Conservation (phyloP, 2,888 invertebrate genomes). For the Anoplius nigerrimus region DNA sequence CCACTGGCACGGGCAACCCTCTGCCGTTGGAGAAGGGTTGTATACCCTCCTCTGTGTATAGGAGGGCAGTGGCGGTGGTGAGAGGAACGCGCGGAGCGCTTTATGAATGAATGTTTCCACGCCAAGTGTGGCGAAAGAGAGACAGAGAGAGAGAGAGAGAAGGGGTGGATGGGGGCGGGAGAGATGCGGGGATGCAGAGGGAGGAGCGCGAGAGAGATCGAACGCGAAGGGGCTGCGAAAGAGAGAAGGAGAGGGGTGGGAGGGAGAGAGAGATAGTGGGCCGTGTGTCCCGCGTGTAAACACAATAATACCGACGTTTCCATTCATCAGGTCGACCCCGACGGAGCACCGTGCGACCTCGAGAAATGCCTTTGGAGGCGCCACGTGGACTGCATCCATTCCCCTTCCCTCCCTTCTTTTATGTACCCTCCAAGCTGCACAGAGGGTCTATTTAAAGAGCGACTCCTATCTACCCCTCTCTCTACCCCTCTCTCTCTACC, state of each 20-base stretch:
- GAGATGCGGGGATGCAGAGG: neutral
- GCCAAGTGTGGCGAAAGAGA: constrained; percentile 57
- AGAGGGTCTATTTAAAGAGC: constrained; percentile 39
- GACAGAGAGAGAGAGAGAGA: constrained; percentile 16
- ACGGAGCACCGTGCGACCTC: constrained; percentile 57
- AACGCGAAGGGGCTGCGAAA: neutral
- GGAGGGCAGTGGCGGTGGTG: constrained; percentile 36
- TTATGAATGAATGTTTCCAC: constrained; percentile 71
- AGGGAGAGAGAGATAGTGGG: constrained; percentile 52
- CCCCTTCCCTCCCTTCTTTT: constrained; percentile 8
- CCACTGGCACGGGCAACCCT: constrained; percentile 12
- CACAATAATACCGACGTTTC: constrained; percentile 66
- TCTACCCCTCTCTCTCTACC: neutral
- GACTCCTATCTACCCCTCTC: constrained; percentile 28
- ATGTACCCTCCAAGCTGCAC: constrained; percentile 26
- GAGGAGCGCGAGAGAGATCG: constrained; percentile 17
- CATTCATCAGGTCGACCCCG: constrained; percentile 63
- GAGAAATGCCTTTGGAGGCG: constrained; percentile 62
- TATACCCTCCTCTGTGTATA: constrained; percentile 34
- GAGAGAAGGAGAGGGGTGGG: constrained; percentile 21
- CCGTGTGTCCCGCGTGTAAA: constrained; percentile 65
- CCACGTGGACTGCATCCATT: constrained; percentile 44
- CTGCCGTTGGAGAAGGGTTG: constrained; percentile 27
- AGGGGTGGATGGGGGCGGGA: neutral
- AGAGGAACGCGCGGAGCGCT: constrained; percentile 66